Percentiles rank a stretch among this genome's conserved stretches.
Evolutionary conservation across 2,888 invertebrate genomes (phyloP).

Genomic region (Holacanthella duospinosa): DNA sequence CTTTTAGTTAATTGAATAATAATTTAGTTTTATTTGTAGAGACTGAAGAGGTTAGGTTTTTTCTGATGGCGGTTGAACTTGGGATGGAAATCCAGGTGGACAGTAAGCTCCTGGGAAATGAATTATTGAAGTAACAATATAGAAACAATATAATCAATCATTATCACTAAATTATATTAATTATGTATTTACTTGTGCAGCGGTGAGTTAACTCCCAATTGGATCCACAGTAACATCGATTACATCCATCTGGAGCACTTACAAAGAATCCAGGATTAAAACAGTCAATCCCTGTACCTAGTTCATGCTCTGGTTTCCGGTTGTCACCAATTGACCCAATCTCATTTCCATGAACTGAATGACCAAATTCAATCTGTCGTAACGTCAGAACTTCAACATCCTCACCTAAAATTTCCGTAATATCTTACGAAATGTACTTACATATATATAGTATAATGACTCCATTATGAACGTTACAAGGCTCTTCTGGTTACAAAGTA

Average conservation of each 20-base stretch:
- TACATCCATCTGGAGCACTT: constrained; percentile 29
- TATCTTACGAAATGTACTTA: too few relatives aligned
- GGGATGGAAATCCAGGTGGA: constrained; percentile 28
- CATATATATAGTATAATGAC: too few relatives aligned
- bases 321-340: constrained; percentile 4
- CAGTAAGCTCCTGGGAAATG: too few relatives aligned
- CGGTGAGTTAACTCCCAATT: constrained; percentile 22
- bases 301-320: too few relatives aligned
- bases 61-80: background rate
- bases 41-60: too few relatives aligned
- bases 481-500: too few relatives aligned
- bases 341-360: background rate
- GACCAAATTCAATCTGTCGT: background rate
- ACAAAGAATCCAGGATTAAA: constrained; percentile 23
- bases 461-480: too few relatives aligned
- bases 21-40: too few relatives aligned
- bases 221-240: constrained; percentile 26
- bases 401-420: background rate
- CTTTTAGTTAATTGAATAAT: too few relatives aligned
- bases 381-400: background rate
- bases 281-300: constrained; percentile 25
- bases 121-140: too few relatives aligned
- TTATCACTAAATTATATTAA: too few relatives aligned
- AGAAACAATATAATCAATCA: too few relatives aligned
- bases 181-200: constrained; percentile 24